Conservation (phyloP, 2,888 invertebrate genomes). For the Drosophila ochracea region DNA sequence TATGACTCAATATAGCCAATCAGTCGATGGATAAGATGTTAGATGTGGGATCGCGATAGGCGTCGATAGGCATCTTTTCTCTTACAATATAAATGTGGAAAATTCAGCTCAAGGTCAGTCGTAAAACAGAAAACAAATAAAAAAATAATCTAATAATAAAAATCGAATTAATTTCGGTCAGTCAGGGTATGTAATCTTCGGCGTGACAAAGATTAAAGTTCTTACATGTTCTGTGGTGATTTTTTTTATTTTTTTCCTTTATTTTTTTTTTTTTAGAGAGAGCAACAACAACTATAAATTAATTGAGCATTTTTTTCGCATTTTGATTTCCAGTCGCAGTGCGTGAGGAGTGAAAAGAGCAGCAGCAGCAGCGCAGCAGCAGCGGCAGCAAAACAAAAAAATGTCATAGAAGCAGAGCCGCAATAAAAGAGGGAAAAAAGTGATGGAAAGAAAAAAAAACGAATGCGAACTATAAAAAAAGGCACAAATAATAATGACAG, state of each 20-base stretch:
- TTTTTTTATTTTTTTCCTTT: conserved; percentile 18
- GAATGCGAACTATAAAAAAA: conserved; percentile 56
- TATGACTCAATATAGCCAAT: neutral
- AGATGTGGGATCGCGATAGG: neutral
- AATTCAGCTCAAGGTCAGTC: neutral
- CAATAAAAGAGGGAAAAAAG: conserved; percentile 16
- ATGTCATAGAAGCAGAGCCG: conserved; percentile 50
- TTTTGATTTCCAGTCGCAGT: conserved; percentile 63
- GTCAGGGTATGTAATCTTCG: neutral
- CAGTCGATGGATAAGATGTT: neutral
- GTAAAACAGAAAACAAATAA: neutral
- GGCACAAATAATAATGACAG: conserved; percentile 76
- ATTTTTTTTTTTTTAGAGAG: conserved; percentile 13
- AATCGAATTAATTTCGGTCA: neutral
- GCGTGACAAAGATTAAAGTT: neutral
- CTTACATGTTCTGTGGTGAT: neutral
- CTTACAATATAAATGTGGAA: neutral
- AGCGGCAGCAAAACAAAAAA: conserved; percentile 13
- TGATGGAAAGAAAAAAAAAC: conserved; percentile 12
- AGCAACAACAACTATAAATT: conserved; percentile 51
- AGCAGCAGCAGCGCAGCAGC: neutral
- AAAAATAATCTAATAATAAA: neutral
- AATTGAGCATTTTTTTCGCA: conserved; percentile 67
- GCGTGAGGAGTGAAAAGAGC: conserved; percentile 51
- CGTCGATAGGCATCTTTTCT: neutral